Evolutionary conservation across 2,888 invertebrate genomes (phyloP).

Genomic region (Drosophila anomalata): DNA sequence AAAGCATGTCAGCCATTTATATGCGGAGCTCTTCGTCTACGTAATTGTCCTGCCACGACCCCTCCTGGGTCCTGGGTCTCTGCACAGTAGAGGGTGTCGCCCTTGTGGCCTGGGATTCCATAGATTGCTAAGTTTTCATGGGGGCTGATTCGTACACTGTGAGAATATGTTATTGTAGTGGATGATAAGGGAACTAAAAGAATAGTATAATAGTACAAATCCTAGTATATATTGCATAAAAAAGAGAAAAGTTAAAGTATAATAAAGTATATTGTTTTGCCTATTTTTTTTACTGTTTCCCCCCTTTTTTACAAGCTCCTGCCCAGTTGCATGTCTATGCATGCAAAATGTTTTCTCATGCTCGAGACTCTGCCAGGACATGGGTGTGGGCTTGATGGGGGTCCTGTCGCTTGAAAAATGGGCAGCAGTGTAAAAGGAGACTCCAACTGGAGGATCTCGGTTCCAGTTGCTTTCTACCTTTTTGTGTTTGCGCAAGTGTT

Average conservation of each 20-base stretch:
- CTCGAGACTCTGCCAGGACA: constrained; percentile 31
- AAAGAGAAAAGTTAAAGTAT: neutral
- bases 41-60: constrained; percentile 59
- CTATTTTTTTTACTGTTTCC: constrained; percentile 19
- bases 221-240: neutral
- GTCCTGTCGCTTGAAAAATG: neutral
- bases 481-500: constrained; percentile 74
- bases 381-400: neutral
- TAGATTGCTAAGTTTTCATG: constrained; percentile 50
- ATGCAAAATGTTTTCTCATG: constrained; percentile 66
- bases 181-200: neutral
- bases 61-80: constrained; percentile 17
- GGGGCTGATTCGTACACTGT: constrained; percentile 18
- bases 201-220: neutral
- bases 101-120: constrained; percentile 40
- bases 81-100: constrained; percentile 48
- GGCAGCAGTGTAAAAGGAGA: constrained; percentile 5
- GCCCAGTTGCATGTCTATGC: constrained; percentile 63
- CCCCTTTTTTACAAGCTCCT: constrained; percentile 10
- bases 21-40: constrained; percentile 32
- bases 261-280: neutral
- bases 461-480: constrained; percentile 32
- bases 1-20: constrained; percentile 58
- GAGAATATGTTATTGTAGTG: neutral
- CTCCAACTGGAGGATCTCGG: constrained; percentile 28